Evolutionary conservation across 1,140 invertebrate genomes (phyloP).

Genomic region (Euschistus heros): DNA sequence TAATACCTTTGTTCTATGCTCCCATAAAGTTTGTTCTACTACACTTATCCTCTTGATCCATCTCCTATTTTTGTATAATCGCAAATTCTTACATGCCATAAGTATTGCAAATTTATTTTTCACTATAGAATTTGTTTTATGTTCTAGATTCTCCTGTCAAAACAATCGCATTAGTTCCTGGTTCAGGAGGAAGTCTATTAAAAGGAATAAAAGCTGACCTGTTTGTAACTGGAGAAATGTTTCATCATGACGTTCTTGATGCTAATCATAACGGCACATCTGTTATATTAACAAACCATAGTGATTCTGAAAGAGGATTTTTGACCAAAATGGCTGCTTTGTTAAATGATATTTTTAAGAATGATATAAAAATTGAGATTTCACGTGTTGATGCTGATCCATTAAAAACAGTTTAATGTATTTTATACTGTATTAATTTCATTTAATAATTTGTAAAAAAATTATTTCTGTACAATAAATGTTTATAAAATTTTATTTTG

Average conservation of each 20-base stretch:
- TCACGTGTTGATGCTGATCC: constrained; percentile 1
- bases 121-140: too few species aligned
- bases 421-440: neutral
- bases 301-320: constrained; percentile 88
- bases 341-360: constrained; percentile 33
- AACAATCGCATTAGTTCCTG: constrained; percentile 76
- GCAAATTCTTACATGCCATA: too few species aligned
- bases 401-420: constrained; percentile 1
- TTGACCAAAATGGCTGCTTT: constrained; percentile 46
- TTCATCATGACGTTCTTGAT: constrained; percentile 89
- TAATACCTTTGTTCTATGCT: too few species aligned
- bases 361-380: neutral
- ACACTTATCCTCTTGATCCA: too few species aligned
- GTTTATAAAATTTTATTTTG: too few species aligned
- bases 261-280: constrained; percentile 59
- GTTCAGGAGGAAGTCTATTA: constrained; percentile 71
- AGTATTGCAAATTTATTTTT: too few species aligned
- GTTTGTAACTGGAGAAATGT: constrained; percentile 88
- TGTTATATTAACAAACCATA: constrained; percentile 88
- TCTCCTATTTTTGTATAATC: too few species aligned
- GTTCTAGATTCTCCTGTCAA: constrained; percentile 37
- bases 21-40: too few species aligned
- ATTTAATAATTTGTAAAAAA: too few species aligned
- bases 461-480: too few species aligned
- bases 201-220: constrained; percentile 62